A percentile compares a stretch with the other conserved stretches of the same genome.
Evolutionary conservation across 2,888 invertebrate species (phyloP).

Genomic region (Idaea biselata): DNA sequence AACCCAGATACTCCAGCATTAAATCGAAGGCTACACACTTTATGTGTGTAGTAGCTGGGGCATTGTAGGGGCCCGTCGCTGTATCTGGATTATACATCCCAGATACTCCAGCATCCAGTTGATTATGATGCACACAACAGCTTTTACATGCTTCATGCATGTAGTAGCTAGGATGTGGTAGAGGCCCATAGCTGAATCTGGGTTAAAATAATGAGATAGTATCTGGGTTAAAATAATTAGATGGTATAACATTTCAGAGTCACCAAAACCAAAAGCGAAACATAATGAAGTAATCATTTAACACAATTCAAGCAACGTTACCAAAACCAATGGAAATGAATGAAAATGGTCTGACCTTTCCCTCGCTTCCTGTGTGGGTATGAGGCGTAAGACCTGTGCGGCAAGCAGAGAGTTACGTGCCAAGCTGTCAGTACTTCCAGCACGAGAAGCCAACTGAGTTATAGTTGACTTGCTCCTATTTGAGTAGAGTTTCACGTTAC

Average conservation of each 20-base stretch:
- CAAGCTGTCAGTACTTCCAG: constrained; percentile 83
- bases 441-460: constrained; percentile 64
- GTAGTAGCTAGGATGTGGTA: no score
- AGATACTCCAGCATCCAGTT: no score
- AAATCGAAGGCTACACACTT: no score
- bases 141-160: no score
- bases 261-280: not conserved
- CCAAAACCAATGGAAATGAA: constrained; percentile 1
- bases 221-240: not conserved
- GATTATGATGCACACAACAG: no score
- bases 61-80: no score
- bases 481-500: constrained; percentile 30
- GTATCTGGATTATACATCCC: no score
- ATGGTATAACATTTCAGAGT: not conserved
- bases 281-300: not conserved
- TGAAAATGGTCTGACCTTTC: constrained; percentile 79
- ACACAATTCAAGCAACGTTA: constrained; percentile 6
- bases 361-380: constrained; percentile 90
- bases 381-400: constrained; percentile 89
- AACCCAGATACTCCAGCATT: no score
- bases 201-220: no score
- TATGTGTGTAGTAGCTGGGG: no score
- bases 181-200: no score
- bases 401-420: constrained; percentile 88
- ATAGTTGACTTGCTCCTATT: constrained; percentile 67